These are phyloP conservation scores for Dreissena rostriformis DNA, from an alignment of 1,140 invertebrate genomes.

Conservation along the genomic window DNA sequence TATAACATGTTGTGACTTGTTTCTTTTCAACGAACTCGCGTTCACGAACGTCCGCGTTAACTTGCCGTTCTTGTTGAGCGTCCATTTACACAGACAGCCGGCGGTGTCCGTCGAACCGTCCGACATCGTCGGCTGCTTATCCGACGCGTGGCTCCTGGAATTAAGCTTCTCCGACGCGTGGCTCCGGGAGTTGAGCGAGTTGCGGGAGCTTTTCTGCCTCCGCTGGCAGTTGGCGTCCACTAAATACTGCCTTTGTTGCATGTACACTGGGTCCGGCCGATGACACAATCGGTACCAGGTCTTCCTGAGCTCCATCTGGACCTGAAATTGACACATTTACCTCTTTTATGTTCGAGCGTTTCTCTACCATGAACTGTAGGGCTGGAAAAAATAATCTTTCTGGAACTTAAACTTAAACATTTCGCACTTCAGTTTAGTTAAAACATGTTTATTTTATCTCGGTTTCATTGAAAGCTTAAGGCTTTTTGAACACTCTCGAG, in stretches of 20 bases:
- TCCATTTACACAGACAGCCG: conserved; percentile 51
- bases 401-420: too few relatives aligned
- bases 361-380: too few relatives aligned
- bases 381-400: too few relatives aligned
- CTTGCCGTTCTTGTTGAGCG: conserved; percentile 41
- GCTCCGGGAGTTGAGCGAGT: background rate
- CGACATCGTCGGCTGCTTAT: background rate
- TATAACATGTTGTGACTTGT: background rate
- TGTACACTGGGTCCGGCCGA: background rate
- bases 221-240: background rate
- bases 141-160: background rate
- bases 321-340: background rate
- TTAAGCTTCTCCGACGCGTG: background rate
- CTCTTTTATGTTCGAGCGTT: too few relatives aligned
- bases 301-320: background rate
- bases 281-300: background rate
- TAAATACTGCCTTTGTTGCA: background rate
- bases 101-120: conserved; percentile 29
- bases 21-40: background rate
- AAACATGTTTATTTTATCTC: too few relatives aligned
- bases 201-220: background rate
- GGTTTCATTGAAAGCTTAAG: too few relatives aligned
- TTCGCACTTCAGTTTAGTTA: too few relatives aligned
- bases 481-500: too few relatives aligned
- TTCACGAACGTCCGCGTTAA: conserved; percentile 35